Percentiles rank a stretch among this genome's conserved stretches.
These are phyloP conservation scores for Drosophila robusta DNA, from an alignment of 2,888 invertebrate genomes.

Conservation along the genomic window DNA sequence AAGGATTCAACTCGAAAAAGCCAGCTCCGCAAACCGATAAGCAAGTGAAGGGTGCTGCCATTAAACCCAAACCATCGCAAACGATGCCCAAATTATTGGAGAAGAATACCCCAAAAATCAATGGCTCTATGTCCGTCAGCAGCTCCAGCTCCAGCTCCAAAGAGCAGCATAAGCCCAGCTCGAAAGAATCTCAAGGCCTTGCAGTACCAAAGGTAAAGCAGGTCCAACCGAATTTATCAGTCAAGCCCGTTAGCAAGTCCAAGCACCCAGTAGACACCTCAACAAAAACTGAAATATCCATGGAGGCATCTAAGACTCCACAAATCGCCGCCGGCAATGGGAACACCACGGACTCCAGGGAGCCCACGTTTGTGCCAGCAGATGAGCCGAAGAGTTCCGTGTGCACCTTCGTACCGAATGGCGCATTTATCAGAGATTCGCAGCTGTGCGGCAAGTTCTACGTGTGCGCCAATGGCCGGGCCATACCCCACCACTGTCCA, in stretches of 20 bases:
- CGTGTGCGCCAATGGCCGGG: slow-evolving; percentile 52
- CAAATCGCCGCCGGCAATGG: not conserved
- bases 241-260: too few species aligned
- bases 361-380: not conserved
- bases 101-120: not conserved
- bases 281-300: not conserved
- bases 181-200: not conserved
- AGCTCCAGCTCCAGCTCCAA: too few species aligned
- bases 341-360: not conserved
- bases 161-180: not conserved
- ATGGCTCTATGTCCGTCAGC: too few species aligned
- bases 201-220: not conserved
- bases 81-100: too few species aligned
- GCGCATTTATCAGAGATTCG: slow-evolving; percentile 47
- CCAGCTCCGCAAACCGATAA: not conserved
- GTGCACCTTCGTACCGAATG: slow-evolving; percentile 42
- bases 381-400: not conserved
- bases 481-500: slow-evolving; percentile 53
- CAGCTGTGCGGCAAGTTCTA: slow-evolving; percentile 54
- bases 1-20: not conserved
- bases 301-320: not conserved
- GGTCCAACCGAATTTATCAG: not conserved
- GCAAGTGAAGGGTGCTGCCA: too few species aligned
- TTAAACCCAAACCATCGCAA: not conserved
- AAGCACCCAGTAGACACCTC: not conserved